phyloP scores from a whole-genome alignment of 2,797 vertebrate genomes.

The Galaxias olidus region DNA sequence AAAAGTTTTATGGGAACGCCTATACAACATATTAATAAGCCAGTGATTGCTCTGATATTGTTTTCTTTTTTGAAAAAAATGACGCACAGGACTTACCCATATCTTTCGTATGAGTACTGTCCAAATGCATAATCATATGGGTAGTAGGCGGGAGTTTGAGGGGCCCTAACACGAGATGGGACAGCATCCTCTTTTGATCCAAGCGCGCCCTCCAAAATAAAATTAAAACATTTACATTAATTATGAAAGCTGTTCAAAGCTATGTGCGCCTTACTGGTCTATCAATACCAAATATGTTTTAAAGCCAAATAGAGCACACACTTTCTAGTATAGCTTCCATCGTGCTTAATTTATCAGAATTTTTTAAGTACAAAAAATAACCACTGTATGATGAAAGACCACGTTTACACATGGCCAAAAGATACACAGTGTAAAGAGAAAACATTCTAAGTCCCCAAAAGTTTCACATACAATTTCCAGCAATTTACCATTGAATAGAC shows the following conservation, averaged over 20 bases:
- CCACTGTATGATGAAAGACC: too few species aligned
- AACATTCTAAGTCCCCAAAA: not conserved
- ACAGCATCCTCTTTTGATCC: slow-evolving; percentile 84
- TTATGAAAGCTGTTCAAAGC: not conserved
- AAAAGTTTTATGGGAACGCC: too few species aligned
- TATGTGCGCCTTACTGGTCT: too few species aligned
- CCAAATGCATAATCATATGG: slow-evolving; percentile 89
- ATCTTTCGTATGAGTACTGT: slow-evolving; percentile 94
- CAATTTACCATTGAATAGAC: slow-evolving; percentile 87
- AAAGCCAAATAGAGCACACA: too few species aligned
- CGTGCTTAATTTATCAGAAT: too few species aligned
- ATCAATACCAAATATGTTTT: too few species aligned
- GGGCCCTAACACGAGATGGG: slow-evolving; percentile 80
- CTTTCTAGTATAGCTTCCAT: too few species aligned
- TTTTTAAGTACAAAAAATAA: too few species aligned
- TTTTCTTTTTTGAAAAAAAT: too few species aligned
- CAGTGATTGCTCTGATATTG: too few species aligned
- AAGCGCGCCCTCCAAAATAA: slow-evolving; percentile 81
- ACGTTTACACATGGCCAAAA: too few species aligned
- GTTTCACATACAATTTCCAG: not conserved
- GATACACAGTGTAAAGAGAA: not conserved
- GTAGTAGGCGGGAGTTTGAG: slow-evolving; percentile 85
- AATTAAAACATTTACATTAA: slow-evolving; percentile 20
- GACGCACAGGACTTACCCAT: slow-evolving; percentile 64
- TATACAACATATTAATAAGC: too few species aligned